Conservation (phyloP, 2,888 invertebrate species). For the Dermolepida albohirtum region DNA sequence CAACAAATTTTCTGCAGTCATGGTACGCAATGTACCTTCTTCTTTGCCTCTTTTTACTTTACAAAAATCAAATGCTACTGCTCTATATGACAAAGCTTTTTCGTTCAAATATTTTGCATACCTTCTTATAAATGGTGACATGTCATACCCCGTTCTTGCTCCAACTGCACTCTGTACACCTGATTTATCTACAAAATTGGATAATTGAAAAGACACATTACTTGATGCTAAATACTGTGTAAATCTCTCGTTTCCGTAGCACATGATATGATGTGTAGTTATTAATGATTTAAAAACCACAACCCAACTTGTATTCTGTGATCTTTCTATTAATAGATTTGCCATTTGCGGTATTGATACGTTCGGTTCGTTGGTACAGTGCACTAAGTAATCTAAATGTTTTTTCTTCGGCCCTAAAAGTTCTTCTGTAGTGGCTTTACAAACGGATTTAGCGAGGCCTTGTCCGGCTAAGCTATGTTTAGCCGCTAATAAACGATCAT, state of each 20-base stretch:
- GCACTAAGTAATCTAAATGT: conserved; percentile 99
- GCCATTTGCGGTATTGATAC: conserved; percentile 99
- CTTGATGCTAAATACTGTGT: conserved; percentile 99
- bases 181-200: conserved; percentile 97
- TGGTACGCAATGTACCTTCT: conserved; percentile 96
- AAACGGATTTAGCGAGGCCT: conserved; percentile 99
- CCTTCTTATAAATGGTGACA: conserved; percentile 98
- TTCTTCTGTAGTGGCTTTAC: conserved; percentile 99
- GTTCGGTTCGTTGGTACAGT: conserved; percentile 99
- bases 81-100: conserved; percentile 97
- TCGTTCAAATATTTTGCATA: conserved; percentile 99
- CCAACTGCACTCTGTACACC: conserved; percentile 92
- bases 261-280: conserved; percentile 99
- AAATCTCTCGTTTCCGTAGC: conserved; percentile 99
- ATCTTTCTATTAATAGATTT: conserved; percentile 96
- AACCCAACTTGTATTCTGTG: conserved; percentile 98
- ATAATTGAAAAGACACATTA: conserved; percentile 98
- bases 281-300: conserved; percentile 98
- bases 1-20: conserved; percentile 97
- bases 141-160: conserved; percentile 87
- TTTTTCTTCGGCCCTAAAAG: conserved; percentile 99
- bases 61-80: conserved; percentile 99
- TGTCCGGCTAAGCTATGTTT: conserved; percentile 99
- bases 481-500: conserved; percentile 97
- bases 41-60: conserved; percentile 99